These are phyloP conservation scores for Brenthis hecate DNA, from an alignment of 2,888 invertebrate species.

Conservation along the genomic window DNA sequence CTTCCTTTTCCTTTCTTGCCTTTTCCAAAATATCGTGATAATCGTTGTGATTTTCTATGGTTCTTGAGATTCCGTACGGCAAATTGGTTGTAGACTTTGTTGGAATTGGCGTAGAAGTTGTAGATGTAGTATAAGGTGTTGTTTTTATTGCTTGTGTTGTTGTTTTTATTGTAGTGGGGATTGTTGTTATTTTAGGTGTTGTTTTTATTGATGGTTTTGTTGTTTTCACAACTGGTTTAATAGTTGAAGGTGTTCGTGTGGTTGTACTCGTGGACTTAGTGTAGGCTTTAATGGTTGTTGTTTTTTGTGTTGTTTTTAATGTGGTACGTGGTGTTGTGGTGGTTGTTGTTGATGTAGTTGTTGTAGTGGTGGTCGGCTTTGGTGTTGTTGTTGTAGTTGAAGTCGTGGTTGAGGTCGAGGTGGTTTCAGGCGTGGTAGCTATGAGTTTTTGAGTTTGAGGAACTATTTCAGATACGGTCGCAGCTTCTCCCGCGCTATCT, in stretches of 20 bases:
- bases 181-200: constrained; percentile 32
- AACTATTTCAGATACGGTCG: constrained; percentile 32
- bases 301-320: constrained; percentile 28
- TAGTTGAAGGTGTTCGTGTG: constrained; percentile 28
- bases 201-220: constrained; percentile 33
- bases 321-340: constrained; percentile 38
- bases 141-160: constrained; percentile 22
- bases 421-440: constrained; percentile 44
- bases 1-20: constrained; percentile 39
- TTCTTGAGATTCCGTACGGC: constrained; percentile 34
- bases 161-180: constrained; percentile 20
- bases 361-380: constrained; percentile 41
- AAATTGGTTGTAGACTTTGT: constrained; percentile 31
- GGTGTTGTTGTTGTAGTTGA: constrained; percentile 40
- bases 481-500: too few species aligned
- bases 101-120: constrained; percentile 17
- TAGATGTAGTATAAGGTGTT: constrained; percentile 22
- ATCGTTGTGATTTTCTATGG: constrained; percentile 40
- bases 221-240: constrained; percentile 32
- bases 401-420: constrained; percentile 34
- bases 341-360: constrained; percentile 35
- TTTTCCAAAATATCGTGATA: constrained; percentile 40
- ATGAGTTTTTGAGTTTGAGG: constrained; percentile 59
- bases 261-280: constrained; percentile 27
- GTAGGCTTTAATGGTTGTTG: constrained; percentile 33